Percentiles rank a stretch among this genome's conserved stretches.
These are phyloP conservation scores for Oryzias woworae DNA, from an alignment of 2,113 vertebrate species.

Conservation along the genomic window DNA sequence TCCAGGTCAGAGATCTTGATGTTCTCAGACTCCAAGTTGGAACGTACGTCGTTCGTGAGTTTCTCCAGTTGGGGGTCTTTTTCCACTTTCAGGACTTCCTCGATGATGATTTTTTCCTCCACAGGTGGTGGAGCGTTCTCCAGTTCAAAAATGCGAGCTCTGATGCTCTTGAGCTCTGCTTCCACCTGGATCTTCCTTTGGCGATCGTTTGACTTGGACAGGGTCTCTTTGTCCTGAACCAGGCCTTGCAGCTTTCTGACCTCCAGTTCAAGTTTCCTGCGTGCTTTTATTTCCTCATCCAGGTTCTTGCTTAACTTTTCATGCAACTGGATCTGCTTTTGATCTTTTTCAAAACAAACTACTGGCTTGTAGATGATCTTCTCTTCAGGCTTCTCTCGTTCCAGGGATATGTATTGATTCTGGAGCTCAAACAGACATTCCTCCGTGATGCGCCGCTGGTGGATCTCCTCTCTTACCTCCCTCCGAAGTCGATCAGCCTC, in stretches of 20 bases:
- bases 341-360: conserved; percentile 86
- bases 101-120: conserved; percentile 90
- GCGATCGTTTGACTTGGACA: conserved; percentile 84
- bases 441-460: conserved; percentile 83
- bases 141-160: conserved; percentile 83
- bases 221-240: conserved; percentile 83
- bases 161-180: conserved; percentile 87
- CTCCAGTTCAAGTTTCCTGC: conserved; percentile 84
- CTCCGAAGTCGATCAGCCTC: conserved; percentile 85
- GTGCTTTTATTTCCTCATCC: conserved; percentile 82
- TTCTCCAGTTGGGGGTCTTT: conserved; percentile 86
- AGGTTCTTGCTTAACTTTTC: conserved; percentile 80
- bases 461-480: conserved; percentile 82
- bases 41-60: conserved; percentile 75
- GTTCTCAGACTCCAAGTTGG: conserved; percentile 80
- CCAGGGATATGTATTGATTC: conserved; percentile 85
- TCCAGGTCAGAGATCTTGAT: conserved; percentile 77
- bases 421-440: conserved; percentile 86
- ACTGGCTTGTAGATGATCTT: conserved; percentile 86
- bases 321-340: conserved; percentile 84
- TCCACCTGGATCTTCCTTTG: conserved; percentile 86
- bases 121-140: conserved; percentile 79
- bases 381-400: conserved; percentile 89
- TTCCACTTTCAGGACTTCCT: conserved; percentile 94
- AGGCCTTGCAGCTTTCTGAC: conserved; percentile 80